These are phyloP conservation scores for Scaptomyza polygonia DNA, from an alignment of 2,888 invertebrate species.

Conservation along the genomic window DNA sequence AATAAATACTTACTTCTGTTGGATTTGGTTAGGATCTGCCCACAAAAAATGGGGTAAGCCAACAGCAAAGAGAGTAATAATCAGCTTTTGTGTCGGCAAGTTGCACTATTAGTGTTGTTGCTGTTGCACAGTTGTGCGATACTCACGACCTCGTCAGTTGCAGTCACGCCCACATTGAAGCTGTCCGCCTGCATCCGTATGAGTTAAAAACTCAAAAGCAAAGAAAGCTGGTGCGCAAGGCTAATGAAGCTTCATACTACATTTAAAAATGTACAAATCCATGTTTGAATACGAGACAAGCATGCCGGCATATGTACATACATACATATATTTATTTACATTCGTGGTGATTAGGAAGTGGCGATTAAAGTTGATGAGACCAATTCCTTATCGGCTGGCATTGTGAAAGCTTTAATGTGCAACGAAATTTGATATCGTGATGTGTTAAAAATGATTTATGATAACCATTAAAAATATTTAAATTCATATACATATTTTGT, in stretches of 20 bases:
- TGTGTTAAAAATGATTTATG: conserved; percentile 1
- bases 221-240: conserved; percentile 44
- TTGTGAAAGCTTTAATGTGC: conserved; percentile 28
- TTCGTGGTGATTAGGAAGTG: conserved; percentile 16
- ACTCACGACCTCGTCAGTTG: conserved; percentile 72
- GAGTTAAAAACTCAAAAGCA: conserved; percentile 20
- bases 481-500: conserved; percentile 1
- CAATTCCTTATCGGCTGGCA: conserved; percentile 8
- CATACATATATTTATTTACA: conserved; percentile 1
- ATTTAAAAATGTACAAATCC: conserved; percentile 5
- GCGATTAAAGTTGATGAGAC: conserved; percentile 33
- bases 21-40: conserved; percentile 8
- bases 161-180: conserved; percentile 56
- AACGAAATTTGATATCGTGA: conserved; percentile 12
- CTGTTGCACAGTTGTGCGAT: conserved; percentile 61
- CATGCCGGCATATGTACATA: neutral
- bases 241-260: conserved; percentile 43
- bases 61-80: conserved; percentile 13
- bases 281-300: conserved; percentile 2
- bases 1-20: conserved; percentile 16
- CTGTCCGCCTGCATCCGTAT: conserved; percentile 57
- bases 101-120: neutral
- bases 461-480: neutral
- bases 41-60: conserved; percentile 10
- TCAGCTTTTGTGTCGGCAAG: conserved; percentile 11